phyloP scores from a whole-genome alignment of 2,888 invertebrate species.

The Kuschelorhynchus macadamiae region DNA sequence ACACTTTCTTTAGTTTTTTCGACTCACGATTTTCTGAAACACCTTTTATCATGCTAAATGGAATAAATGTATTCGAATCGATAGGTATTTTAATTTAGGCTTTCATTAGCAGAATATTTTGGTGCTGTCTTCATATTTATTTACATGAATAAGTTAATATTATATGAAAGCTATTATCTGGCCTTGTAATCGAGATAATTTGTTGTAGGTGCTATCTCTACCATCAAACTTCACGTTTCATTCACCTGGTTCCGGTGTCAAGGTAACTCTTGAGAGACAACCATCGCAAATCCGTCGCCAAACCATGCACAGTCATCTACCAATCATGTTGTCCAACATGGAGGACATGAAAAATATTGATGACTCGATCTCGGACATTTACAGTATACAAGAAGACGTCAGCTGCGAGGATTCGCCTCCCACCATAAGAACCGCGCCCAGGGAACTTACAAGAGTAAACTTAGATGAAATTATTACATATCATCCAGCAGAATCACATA shows the following conservation, averaged over 20 bases:
- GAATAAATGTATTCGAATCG: too few relatives aligned
- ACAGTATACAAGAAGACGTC: conserved; percentile 62
- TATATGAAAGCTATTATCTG: too few relatives aligned
- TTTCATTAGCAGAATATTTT: too few relatives aligned
- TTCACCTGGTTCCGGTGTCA: conserved; percentile 73
- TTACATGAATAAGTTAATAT: too few relatives aligned
- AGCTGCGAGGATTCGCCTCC: conserved; percentile 53
- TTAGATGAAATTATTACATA: conserved; percentile 62
- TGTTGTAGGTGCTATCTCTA: conserved; percentile 80
- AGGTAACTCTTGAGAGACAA: conserved; percentile 60
- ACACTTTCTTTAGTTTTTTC: too few relatives aligned
- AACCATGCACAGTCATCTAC: conserved; percentile 74
- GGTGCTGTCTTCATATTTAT: too few relatives aligned
- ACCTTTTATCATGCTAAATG: too few relatives aligned
- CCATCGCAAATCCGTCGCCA: conserved; percentile 59
- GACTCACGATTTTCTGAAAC: too few relatives aligned
- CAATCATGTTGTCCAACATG: conserved; percentile 73
- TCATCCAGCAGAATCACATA: conserved; percentile 51
- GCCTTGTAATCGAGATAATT: too few relatives aligned
- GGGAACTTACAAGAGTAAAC: conserved; percentile 55
- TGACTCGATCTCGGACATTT: conserved; percentile 66
- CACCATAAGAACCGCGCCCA: conserved; percentile 62
- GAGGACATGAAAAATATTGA: conserved; percentile 70
- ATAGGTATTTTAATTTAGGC: too few relatives aligned
- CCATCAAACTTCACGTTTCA: conserved; percentile 90